Conservation (phyloP, 2,888 invertebrate species). For the Nomada goodeniana region DNA sequence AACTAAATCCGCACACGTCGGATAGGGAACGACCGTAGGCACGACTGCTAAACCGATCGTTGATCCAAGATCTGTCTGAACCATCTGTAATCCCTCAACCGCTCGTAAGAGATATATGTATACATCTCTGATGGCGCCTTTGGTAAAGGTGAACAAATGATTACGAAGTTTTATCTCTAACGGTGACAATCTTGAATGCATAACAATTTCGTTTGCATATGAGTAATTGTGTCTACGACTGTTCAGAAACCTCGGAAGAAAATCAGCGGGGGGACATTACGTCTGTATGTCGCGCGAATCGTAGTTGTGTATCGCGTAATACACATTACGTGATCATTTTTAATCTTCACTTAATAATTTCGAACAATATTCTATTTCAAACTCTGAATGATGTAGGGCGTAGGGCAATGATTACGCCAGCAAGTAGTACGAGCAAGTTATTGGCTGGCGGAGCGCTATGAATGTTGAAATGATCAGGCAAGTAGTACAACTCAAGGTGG, state of each 20-base stretch:
- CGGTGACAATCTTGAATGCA: no score
- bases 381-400: not conserved
- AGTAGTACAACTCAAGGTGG: not conserved
- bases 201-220: no score
- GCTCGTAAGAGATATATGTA: constrained; percentile 2
- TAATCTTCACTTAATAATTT: not conserved
- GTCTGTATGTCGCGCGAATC: no score
- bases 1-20: not conserved
- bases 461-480: not conserved
- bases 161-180: no score
- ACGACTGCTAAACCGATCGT: constrained; percentile 14
- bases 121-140: no score
- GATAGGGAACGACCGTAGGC: constrained; percentile 5
- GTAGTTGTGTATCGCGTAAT: no score
- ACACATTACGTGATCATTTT: no score
- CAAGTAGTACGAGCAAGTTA: not conserved
- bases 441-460: no score
- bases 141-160: no score
- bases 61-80: not conserved
- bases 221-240: no score
- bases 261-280: no score
- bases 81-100: not conserved
- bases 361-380: not conserved
- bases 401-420: not conserved
- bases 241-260: no score